Evolutionary conservation across 2,888 invertebrate species (phyloP), one percentile per base, ranked within the genome.

Genomic region (Mamestra brassicae): DNA sequence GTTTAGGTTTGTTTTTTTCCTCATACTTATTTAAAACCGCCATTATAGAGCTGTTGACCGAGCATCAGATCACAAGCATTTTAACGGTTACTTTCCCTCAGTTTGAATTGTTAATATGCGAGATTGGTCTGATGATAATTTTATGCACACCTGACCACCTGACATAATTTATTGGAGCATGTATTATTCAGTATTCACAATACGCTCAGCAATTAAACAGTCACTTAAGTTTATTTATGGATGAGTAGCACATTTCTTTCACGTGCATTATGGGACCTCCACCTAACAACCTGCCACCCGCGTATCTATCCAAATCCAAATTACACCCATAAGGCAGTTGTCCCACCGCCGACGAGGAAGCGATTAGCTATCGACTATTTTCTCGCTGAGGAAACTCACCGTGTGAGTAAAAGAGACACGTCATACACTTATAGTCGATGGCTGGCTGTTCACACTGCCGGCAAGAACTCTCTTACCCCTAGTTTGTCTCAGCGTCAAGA

Each of bases 71-170:
- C 57, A 15, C 13, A 2, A 17, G 17, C 4, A 26, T 38, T 45
- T 54, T 47, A 73, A 73, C 52, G 52, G 73, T 65, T 66, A n/a
- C 13, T 60, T 76, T 52, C 13, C 55, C 13, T 36, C 10, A 36
- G 13, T 55, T 26, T 45, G 45, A 47, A 15, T 10, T n/a, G 1
- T 26, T 34, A 4, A 7, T 45, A 3, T 4, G 45, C 10, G 6
- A 55, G 5, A 42, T 64, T 15, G 7, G 6, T 65, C 10, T 38
- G 60, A 60, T 42, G 10, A 60, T 62, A 3, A 50, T 34, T 45
- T 52, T 66, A 17, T 17, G 42, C 55, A 10, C n/a, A 26, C 15
- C 50, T 45, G 45, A 45, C 38, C 17, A 36, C 38, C 5, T 15
- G 10, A 60, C 38, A 13, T 38, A 42, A n/a, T n/a, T n/a, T 61